Evolutionary conservation across 2,888 invertebrate genomes (phyloP).

Genomic region (Atethmia centrago): DNA sequence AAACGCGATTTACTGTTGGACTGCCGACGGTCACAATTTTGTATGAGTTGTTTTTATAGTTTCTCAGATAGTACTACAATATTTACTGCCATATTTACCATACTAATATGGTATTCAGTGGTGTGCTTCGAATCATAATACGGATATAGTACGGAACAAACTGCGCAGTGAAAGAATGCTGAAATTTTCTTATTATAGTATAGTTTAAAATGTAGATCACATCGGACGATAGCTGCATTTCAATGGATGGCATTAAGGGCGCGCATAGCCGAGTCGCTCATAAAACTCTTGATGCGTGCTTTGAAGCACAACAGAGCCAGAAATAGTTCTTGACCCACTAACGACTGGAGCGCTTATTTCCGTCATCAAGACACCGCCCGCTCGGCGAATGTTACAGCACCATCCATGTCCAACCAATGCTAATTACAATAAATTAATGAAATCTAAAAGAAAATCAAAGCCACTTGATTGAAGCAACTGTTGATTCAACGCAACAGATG

Average conservation of each 20-base stretch:
- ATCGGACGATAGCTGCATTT: conserved; percentile 68
- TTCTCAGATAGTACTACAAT: conserved; percentile 40
- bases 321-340: conserved; percentile 90
- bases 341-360: conserved; percentile 90
- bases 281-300: conserved; percentile 83
- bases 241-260: conserved; percentile 76
- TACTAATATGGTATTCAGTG: conserved; percentile 1
- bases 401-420: conserved; percentile 75
- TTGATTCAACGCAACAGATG: conserved; percentile 41
- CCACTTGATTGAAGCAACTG: conserved; percentile 20
- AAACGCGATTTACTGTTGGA: conserved; percentile 63
- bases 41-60: conserved; percentile 35
- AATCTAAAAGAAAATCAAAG: conserved; percentile 56
- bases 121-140: conserved; percentile 5
- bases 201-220: conserved; percentile 34
- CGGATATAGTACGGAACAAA: not conserved
- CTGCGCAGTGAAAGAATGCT: conserved; percentile 11
- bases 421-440: conserved; percentile 76
- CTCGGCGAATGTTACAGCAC: conserved; percentile 70
- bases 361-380: conserved; percentile 85
- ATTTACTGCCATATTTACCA: conserved; percentile 46
- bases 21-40: conserved; percentile 30
- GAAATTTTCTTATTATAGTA: conserved; percentile 25
- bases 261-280: conserved; percentile 75
- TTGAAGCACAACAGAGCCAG: conserved; percentile 85